Evolutionary conservation across 2,113 vertebrate species (phyloP).

Genomic region (Microtus montanus): DNA sequence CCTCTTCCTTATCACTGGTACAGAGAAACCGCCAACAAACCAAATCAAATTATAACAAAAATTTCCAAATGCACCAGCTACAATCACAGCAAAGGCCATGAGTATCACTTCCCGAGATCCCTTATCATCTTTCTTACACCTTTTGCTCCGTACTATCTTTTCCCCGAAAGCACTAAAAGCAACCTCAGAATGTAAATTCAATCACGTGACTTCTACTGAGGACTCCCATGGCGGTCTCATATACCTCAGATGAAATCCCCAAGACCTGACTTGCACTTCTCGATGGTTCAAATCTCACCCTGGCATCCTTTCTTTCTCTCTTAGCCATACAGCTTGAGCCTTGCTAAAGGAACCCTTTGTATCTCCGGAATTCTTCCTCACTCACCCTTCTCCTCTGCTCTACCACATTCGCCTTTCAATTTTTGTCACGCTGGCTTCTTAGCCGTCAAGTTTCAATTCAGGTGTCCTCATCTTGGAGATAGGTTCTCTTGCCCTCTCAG

Average conservation of each 20-base stretch:
- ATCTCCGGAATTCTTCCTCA: neutral
- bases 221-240: neutral
- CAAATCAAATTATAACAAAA: neutral
- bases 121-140: neutral
- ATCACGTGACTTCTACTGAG: neutral
- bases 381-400: fast-evolving
- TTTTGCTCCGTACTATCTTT: neutral
- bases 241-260: neutral
- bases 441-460: neutral
- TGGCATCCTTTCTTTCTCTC: neutral
- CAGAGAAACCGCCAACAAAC: neutral
- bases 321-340: neutral
- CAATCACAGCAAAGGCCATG: neutral
- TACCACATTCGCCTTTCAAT: neutral
- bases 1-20: neutral
- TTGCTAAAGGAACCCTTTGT: neutral
- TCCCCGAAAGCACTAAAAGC: neutral
- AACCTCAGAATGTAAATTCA: neutral
- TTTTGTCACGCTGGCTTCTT: neutral
- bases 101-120: neutral
- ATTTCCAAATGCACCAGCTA: neutral
- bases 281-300: neutral
- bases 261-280: neutral
- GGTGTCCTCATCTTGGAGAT: neutral
- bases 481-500: neutral